Evolutionary conservation across 2,888 invertebrate species (phyloP), one percentile per base, ranked within the genome.

Genomic region (Ariolimax columbianus): DNA sequence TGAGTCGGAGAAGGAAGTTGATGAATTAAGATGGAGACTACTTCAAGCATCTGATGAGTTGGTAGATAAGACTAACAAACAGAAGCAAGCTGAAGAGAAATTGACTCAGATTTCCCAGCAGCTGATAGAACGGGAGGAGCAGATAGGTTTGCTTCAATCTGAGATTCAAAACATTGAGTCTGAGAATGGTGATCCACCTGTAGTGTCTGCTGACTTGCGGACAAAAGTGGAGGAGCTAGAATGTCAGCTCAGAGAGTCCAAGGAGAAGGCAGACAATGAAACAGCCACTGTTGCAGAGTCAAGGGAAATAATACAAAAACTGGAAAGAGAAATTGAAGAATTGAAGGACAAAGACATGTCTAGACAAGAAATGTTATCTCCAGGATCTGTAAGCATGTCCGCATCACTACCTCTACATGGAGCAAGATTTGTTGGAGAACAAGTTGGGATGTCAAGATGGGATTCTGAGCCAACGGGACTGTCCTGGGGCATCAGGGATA

Each of bases 91-190:
- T 0, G 90, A 90, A 78, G 90, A 89, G 68, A 86, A 87, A 14
- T 85, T 91, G 66, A 89, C 90, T 47, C 88, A 89, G 83, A 89
- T 90, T 23, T 84, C 88, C 11, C 86, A 88, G n/a, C 89, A 91
- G 80, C 86, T 91, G 40, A 75, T 88, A 23, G 88, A 89, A 40
- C 89, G 90, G n/a, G 87, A 90, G 77, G 90, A 90, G n/a, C 90
- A 90, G 79, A 87, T 90, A 38, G 88, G 89, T 55, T 80, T 88
- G 75, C 88, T 90, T n/a, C 89, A 89, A 51, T 87, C 86, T 70
- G 90, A 90, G 77, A 59, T 89, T 33, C 88, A 89, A 77, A 86
- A 86, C 68, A 77, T 88, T 30, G 88, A 89, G 75, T 86, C 86
- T 30, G 88, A 88, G 77, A 85, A 73, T 26, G 88, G 87, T 40